Conservation (phyloP, 92 coral and sea anemone species). For the Porites divaricata region DNA sequence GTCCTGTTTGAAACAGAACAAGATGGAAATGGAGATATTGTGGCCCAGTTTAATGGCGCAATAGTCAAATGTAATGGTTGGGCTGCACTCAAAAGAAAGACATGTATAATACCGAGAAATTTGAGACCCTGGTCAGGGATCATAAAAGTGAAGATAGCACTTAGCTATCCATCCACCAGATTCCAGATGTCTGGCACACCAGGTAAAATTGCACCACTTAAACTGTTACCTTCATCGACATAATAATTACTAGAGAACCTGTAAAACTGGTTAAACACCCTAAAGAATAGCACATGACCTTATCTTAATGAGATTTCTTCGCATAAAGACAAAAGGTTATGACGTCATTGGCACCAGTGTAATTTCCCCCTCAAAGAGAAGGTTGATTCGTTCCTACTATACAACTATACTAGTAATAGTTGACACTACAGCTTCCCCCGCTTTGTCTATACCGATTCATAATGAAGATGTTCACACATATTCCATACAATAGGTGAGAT, state of each 20-base stretch:
- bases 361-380: too few relatives aligned
- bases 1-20: slow-evolving; percentile 64
- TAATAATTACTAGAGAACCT: background rate
- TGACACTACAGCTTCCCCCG: too few relatives aligned
- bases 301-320: too few relatives aligned
- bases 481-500: too few relatives aligned
- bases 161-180: slow-evolving; percentile 44
- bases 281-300: too few relatives aligned
- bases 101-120: slow-evolving; percentile 41
- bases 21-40: slow-evolving; percentile 50
- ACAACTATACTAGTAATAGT: too few relatives aligned
- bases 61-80: slow-evolving; percentile 44
- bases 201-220: slow-evolving; percentile 17
- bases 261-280: background rate
- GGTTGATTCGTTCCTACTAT: too few relatives aligned
- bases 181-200: slow-evolving; percentile 56
- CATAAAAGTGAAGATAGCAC: slow-evolving; percentile 47
- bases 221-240: too few relatives aligned
- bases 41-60: slow-evolving; percentile 60
- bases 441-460: too few relatives aligned
- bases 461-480: too few relatives aligned
- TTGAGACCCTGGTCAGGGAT: slow-evolving; percentile 60
- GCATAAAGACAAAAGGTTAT: too few relatives aligned
- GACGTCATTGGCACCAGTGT: too few relatives aligned
- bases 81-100: slow-evolving; percentile 33